Percentiles rank a stretch among this genome's conserved stretches.
Conservation (phyloP, 2,888 invertebrate genomes). For the Brassicogethes aeneus region DNA sequence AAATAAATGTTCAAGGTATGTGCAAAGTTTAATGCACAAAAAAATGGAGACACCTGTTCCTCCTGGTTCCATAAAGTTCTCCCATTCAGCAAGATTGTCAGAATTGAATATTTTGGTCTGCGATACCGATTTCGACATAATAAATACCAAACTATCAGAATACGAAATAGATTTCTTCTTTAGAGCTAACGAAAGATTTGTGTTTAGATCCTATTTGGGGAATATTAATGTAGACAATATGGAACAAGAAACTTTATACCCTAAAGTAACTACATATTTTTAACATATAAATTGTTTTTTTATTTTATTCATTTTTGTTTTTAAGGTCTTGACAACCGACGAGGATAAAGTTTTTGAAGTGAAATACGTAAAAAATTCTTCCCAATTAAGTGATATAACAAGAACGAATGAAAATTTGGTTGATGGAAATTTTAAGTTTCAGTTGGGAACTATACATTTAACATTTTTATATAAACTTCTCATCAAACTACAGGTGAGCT, state of each 20-base stretch:
- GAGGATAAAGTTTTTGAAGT: constrained; percentile 73
- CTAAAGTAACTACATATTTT: constrained; percentile 56
- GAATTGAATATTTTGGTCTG: constrained; percentile 57
- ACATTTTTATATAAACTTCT: constrained; percentile 58
- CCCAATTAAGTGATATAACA: constrained; percentile 45
- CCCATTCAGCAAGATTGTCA: constrained; percentile 55
- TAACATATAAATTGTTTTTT: neutral
- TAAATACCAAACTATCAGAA: constrained; percentile 56
- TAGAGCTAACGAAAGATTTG: constrained; percentile 68
- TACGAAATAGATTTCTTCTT: constrained; percentile 70
- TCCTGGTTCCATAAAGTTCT: constrained; percentile 65
- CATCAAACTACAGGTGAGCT: constrained; percentile 53
- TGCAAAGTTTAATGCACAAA: constrained; percentile 23
- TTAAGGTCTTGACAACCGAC: constrained; percentile 63
- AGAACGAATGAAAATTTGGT: constrained; percentile 45
- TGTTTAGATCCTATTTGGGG: constrained; percentile 59
- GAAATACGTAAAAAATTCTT: constrained; percentile 64
- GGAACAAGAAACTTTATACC: constrained; percentile 64
- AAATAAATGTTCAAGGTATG: constrained; percentile 17
- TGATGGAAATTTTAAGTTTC: constrained; percentile 62
- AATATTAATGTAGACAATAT: constrained; percentile 63
- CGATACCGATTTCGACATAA: constrained; percentile 60
- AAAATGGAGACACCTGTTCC: constrained; percentile 59
- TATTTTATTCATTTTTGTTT: constrained; percentile 7
- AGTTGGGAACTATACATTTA: constrained; percentile 62